Conservation (phyloP, 2,797 vertebrate species). For the Parauchenoglanis punctatus region DNA sequence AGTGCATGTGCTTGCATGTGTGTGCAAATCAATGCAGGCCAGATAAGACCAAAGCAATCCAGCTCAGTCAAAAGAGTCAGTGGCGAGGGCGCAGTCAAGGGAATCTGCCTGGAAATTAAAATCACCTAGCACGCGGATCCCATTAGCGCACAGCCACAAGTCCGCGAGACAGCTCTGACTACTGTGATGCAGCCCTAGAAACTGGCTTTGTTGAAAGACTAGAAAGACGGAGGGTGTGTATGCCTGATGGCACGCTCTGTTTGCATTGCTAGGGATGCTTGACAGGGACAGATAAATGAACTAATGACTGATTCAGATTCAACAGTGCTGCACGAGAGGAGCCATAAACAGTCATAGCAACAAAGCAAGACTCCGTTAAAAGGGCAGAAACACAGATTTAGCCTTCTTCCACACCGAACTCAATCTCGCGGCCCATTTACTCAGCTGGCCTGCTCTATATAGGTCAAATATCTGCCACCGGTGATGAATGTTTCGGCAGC, state of each 20-base stretch:
- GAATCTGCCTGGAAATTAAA: conserved; percentile 83
- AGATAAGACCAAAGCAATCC: conserved; percentile 82
- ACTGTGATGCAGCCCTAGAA: conserved; percentile 78
- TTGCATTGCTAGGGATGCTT: conserved; percentile 64
- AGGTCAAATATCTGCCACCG: conserved; percentile 42
- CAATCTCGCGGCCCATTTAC: conserved; percentile 51
- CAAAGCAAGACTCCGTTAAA: conserved; percentile 57
- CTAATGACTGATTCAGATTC: conserved; percentile 77
- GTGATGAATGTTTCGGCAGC: conserved; percentile 37
- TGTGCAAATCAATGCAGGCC: conserved; percentile 73
- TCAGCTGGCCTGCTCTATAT: conserved; percentile 40
- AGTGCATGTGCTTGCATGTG: conserved; percentile 32
- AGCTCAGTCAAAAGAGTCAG: conserved; percentile 77
- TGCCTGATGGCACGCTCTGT: conserved; percentile 62
- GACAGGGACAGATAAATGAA: conserved; percentile 74
- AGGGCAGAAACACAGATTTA: conserved; percentile 62
- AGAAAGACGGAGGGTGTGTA: conserved; percentile 49
- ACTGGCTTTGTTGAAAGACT: conserved; percentile 67
- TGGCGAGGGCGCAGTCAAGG: conserved; percentile 76
- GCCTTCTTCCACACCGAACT: conserved; percentile 31
- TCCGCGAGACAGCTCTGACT: conserved; percentile 76
- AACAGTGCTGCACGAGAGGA: conserved; percentile 67
- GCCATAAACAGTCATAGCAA: conserved; percentile 74
- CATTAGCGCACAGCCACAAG: conserved; percentile 73
- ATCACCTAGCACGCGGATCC: conserved; percentile 80